Evolutionary conservation across 2,797 vertebrate species (phyloP).

Genomic region (Selene dorsalis): DNA sequence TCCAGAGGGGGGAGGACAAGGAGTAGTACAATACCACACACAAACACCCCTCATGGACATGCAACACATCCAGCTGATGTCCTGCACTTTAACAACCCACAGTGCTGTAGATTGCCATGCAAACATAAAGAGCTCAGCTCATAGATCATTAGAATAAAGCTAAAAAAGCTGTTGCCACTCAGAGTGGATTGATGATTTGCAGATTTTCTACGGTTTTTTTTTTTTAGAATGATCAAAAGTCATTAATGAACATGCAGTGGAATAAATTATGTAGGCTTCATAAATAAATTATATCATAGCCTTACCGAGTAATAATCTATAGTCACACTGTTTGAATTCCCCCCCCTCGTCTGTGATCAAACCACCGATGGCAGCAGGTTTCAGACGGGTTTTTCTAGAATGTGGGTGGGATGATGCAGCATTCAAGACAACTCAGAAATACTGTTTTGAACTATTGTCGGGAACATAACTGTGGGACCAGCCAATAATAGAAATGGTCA

Average conservation of each 20-base stretch:
- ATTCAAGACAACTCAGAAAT: no score
- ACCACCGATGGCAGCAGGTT: no score
- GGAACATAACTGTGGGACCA: background rate
- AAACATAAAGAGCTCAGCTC: background rate
- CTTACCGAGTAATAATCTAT: no score
- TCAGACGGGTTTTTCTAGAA: no score
- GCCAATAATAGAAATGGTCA: background rate
- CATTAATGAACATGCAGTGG: no score
- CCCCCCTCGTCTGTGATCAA: no score
- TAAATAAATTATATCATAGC: no score
- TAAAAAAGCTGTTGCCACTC: background rate
- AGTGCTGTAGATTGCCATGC: background rate
- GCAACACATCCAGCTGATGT: slow-evolving; percentile 60
- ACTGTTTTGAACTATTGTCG: no score
- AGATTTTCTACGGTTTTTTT: background rate
- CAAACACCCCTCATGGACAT: slow-evolving; percentile 15
- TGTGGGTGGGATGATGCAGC: no score
- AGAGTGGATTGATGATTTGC: background rate
- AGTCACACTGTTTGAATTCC: no score
- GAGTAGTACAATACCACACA: slow-evolving; percentile 21
- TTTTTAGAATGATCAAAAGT: background rate
- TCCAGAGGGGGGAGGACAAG: slow-evolving; percentile 45
- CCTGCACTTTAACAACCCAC: slow-evolving; percentile 9
- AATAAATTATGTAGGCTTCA: no score
- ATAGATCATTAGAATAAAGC: no score